Conservation (phyloP, 1,140 invertebrate genomes). For the Drosophila cardini region DNA sequence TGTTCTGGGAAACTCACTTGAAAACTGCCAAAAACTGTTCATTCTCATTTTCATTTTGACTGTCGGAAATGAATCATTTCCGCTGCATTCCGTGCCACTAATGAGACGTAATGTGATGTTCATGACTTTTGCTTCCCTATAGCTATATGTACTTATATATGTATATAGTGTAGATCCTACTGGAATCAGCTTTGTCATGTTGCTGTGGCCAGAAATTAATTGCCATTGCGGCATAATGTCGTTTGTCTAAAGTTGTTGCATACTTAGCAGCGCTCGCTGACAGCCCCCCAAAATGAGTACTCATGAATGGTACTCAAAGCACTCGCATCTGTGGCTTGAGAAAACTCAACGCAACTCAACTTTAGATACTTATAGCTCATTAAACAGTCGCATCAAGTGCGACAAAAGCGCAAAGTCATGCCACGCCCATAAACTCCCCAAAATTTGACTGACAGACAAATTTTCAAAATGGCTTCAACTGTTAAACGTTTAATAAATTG, state of each 20-base stretch:
- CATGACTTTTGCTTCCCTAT: conserved; percentile 54
- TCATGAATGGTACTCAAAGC: neutral
- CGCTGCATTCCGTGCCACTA: conserved; percentile 66
- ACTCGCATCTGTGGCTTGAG: neutral
- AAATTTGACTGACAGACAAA: conserved; percentile 62
- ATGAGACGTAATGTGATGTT: conserved; percentile 80
- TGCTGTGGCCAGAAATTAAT: conserved; percentile 60
- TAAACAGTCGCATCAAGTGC: conserved; percentile 49
- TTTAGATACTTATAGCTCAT: conserved; percentile 79
- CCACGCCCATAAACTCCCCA: conserved; percentile 63
- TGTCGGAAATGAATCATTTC: conserved; percentile 78
- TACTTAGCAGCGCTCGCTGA: conserved; percentile 62
- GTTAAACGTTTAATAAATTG: conserved; percentile 66
- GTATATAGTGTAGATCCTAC: conserved; percentile 1
- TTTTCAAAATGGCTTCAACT: conserved; percentile 32
- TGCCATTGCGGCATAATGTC: conserved; percentile 62
- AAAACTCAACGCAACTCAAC: conserved; percentile 12
- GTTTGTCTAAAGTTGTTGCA: conserved; percentile 82
- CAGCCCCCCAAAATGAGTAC: conserved; percentile 35
- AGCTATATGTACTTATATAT: neutral
- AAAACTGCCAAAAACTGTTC: conserved; percentile 63
- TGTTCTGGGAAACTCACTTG: conserved; percentile 54
- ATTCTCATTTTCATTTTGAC: conserved; percentile 62
- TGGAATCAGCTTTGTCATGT: conserved; percentile 13
- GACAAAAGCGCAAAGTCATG: conserved; percentile 57